phyloP scores from a whole-genome alignment of 2,797 vertebrate genomes.

The Pangasius sanitwongsei region DNA sequence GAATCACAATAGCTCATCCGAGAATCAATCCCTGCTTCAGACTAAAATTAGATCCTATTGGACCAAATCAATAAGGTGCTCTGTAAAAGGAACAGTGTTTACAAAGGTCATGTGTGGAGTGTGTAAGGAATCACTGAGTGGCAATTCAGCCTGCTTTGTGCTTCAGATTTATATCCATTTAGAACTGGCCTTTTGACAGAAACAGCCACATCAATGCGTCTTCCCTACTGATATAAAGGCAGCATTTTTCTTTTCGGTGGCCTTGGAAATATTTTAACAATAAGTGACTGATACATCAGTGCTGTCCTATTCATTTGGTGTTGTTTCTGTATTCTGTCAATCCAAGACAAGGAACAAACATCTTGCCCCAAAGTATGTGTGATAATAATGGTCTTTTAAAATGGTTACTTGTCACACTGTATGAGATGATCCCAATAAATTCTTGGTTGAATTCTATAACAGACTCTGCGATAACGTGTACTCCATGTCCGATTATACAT shows the following conservation, averaged over 20 bases:
- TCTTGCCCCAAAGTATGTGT: background rate
- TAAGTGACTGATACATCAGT: conserved; percentile 37
- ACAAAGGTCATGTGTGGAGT: conserved; percentile 43
- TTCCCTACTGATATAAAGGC: conserved; percentile 33
- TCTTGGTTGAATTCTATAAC: background rate
- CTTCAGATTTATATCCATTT: conserved; percentile 57
- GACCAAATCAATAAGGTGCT: conserved; percentile 47
- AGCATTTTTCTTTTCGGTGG: conserved; percentile 32
- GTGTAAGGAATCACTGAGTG: conserved; percentile 46
- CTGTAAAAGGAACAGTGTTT: conserved; percentile 32
- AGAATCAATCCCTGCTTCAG: conserved; percentile 49
- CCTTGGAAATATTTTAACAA: conserved; percentile 47
- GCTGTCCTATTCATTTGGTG: conserved; percentile 5
- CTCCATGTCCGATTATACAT: background rate
- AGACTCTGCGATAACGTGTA: background rate
- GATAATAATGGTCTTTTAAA: background rate
- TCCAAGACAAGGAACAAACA: conserved; percentile 25
- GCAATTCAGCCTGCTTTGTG: conserved; percentile 41
- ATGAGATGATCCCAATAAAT: background rate
- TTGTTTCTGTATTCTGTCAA: conserved; percentile 16
- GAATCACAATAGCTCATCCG: conserved; percentile 39
- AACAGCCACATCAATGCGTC: conserved; percentile 41
- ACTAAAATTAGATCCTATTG: conserved; percentile 46
- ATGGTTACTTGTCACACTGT: background rate
- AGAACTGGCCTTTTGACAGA: conserved; percentile 43